These are phyloP conservation scores for Mionectes macconnelli DNA, from an alignment of 2,113 vertebrate species.

Conservation along the genomic window DNA sequence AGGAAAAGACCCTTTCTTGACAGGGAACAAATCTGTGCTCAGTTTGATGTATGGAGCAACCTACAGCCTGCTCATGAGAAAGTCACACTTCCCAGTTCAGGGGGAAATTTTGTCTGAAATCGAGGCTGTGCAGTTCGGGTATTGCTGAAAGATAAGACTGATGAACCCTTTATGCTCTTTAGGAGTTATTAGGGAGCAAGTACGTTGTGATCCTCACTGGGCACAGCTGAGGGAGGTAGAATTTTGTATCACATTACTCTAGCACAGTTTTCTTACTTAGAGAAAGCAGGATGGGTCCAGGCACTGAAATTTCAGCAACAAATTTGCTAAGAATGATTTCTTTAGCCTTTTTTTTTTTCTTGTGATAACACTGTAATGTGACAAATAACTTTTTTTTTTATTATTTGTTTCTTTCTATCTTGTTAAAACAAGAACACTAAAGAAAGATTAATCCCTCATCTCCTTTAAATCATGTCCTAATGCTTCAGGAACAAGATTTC, in stretches of 20 bases:
- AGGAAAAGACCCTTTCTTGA: not conserved
- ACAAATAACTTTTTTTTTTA: not conserved
- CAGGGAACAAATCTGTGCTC: not conserved
- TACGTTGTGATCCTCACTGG: not conserved
- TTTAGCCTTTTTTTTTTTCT: not conserved
- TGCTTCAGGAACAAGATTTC: not conserved
- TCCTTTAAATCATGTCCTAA: not conserved
- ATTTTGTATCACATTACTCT: not conserved
- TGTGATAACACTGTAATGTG: not conserved
- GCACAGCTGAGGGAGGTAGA: not conserved
- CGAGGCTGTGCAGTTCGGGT: not conserved
- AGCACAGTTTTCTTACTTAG: not conserved
- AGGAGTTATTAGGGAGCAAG: not conserved
- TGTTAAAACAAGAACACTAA: not conserved
- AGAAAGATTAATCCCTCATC: not conserved
- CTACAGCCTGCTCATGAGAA: not conserved
- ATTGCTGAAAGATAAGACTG: not conserved
- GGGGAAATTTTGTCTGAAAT: not conserved
- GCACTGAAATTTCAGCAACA: not conserved
- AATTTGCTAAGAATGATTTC: not conserved
- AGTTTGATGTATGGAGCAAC: not conserved
- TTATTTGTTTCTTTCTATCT: not conserved
- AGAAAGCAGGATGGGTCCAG: not conserved
- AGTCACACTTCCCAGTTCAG: not conserved
- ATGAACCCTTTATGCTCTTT: not conserved